Evolutionary conservation across 2,888 invertebrate genomes (phyloP).

Genomic region (Drosophila pegasa): DNA sequence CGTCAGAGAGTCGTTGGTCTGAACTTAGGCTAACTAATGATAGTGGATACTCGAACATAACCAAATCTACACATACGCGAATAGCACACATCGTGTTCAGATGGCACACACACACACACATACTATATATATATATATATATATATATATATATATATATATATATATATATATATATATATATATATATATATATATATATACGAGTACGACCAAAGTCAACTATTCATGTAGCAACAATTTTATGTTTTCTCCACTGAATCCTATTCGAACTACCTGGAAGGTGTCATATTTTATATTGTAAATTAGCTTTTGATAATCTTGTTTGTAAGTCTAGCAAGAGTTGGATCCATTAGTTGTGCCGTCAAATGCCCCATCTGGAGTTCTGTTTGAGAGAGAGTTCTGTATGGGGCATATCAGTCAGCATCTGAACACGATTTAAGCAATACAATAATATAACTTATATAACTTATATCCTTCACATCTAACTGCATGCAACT

Average conservation of each 20-base stretch:
- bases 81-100: constrained; percentile 5
- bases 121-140: constrained; percentile 9
- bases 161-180: constrained; percentile 16
- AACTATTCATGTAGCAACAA: constrained; percentile 23
- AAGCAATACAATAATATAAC: constrained; percentile 21
- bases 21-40: constrained; percentile 55
- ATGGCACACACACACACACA: not conserved
- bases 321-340: constrained; percentile 17
- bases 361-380: constrained; percentile 6
- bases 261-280: constrained; percentile 22
- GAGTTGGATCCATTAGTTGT: not conserved
- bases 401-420: constrained; percentile 17
- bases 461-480: constrained; percentile 37
- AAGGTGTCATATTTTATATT: constrained; percentile 40
- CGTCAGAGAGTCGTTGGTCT: constrained; percentile 76
- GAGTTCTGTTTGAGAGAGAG: not conserved
- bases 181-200: constrained; percentile 2
- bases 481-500: constrained; percentile 71
- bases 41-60: constrained; percentile 54
- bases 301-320: constrained; percentile 26
- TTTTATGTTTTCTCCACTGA: constrained; percentile 18
- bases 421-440: constrained; percentile 39
- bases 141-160: constrained; percentile 15
- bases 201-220: constrained; percentile 29
- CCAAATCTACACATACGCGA: constrained; percentile 19